phyloP scores from a whole-genome alignment of 2,888 invertebrate species.

The Drosophila quinaria region DNA sequence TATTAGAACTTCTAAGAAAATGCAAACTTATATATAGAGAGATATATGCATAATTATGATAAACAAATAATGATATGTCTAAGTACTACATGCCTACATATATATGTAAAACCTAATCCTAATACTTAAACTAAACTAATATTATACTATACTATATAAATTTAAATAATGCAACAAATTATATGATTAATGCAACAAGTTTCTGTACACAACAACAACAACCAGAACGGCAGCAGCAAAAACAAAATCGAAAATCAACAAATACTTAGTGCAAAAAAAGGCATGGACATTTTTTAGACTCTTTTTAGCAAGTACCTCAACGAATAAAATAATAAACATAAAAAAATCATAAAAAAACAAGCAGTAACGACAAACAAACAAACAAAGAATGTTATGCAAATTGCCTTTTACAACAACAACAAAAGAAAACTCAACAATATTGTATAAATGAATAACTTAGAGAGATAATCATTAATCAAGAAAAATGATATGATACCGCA shows the following conservation, averaged over 20 bases:
- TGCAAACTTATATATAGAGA: conserved; percentile 24
- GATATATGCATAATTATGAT: conserved; percentile 14
- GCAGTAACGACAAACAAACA: conserved; percentile 37
- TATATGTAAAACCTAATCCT: conserved; percentile 44
- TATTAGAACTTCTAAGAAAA: conserved; percentile 45
- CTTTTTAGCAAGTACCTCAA: conserved; percentile 76
- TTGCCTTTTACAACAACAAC: conserved; percentile 53
- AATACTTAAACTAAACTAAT: conserved; percentile 33
- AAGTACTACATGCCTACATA: conserved; percentile 33
- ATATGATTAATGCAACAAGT: conserved; percentile 23
- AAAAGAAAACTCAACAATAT: conserved; percentile 25
- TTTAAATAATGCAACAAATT: conserved; percentile 1
- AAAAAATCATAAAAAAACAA: conserved; percentile 1
- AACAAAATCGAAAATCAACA: conserved; percentile 24
- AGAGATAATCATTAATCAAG: conserved; percentile 46
- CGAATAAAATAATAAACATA: conserved; percentile 24
- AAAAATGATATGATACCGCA: conserved; percentile 66
- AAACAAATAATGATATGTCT: conserved; percentile 40
- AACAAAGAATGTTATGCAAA: conserved; percentile 58
- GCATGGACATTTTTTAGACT: conserved; percentile 66
- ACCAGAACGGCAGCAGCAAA: conserved; percentile 1
- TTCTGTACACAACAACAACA: conserved; percentile 26
- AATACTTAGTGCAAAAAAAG: conserved; percentile 53
- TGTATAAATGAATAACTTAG: conserved; percentile 42
- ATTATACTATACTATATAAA: conserved; percentile 27